A percentile compares a stretch with the other conserved stretches of the same genome.
Conservation (phyloP, 2,113 vertebrate genomes). For the Lophotis ruficrista region DNA sequence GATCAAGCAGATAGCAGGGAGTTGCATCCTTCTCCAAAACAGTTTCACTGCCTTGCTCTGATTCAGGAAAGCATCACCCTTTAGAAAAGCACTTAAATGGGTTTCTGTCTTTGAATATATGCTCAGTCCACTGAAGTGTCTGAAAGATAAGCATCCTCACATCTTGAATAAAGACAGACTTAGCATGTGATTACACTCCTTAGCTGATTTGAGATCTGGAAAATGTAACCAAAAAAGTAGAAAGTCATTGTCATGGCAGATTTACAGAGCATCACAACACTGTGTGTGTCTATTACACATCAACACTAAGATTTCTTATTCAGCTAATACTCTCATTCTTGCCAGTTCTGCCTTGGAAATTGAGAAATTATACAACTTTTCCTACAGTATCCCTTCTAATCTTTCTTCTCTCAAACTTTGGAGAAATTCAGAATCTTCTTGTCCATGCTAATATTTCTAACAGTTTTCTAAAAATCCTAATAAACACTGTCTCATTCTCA, state of each 20-base stretch:
- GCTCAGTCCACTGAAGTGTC: rapidly evolving
- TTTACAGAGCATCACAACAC: not conserved
- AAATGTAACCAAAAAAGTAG: not conserved
- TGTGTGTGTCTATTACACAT: not conserved
- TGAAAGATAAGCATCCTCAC: not conserved
- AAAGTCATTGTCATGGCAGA: not conserved
- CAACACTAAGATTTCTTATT: not conserved
- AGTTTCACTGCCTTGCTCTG: rapidly evolving
- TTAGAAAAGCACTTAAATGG: not conserved
- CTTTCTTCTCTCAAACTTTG: not conserved
- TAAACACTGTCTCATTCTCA: not conserved
- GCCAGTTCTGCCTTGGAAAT: not conserved
- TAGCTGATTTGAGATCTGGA: not conserved
- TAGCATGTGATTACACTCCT: not conserved
- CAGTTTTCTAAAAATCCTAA: not conserved
- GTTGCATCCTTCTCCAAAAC: not conserved
- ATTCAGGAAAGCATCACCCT: not conserved
- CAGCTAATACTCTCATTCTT: not conserved
- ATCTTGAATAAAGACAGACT: not conserved
- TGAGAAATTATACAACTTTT: not conserved
- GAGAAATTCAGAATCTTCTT: not conserved
- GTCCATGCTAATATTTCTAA: not conserved
- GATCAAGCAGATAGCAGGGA: not conserved
- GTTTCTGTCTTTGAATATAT: rapidly evolving
- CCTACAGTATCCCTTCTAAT: not conserved